Evolutionary conservation across 2,113 vertebrate species (phyloP), one percentile per base, ranked within the genome.

Genomic region (Philantomba maxwellii): DNA sequence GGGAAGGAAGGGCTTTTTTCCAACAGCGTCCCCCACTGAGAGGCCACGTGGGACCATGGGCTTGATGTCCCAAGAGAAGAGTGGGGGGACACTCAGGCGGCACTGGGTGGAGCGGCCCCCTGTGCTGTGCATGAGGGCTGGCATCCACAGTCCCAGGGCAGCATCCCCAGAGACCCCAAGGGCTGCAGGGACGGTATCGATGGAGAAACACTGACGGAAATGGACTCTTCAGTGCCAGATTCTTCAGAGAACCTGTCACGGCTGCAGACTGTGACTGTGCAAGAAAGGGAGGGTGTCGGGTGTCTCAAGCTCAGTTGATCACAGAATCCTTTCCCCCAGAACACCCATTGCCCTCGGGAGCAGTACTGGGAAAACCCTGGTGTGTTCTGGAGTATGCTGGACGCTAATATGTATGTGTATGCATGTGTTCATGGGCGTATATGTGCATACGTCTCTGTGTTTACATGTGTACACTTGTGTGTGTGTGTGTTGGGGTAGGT

Each of bases 281-380:
- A 45, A 11, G 25, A 33, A 12, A 43, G 12, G 16, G 16, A 95
- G 19, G 1, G 6, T 23, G 2, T 6, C 3, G 1, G 7, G 25
- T 11, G 1, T 57, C 39, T 57, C 53, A 53, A 1, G 58, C 12
- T 13, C 3, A 7, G 1, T 9, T 28, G 1, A 26, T 33, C 66
- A 47, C 25, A 6, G 57, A 86, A 3, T 10, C 55, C 28, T 85
- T 51, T 4, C 28, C n/a, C 60, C 33, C 6, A 26, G 36, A 25
- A n/a, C 10, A 9, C 17, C 30, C 5, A 1, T 0, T 4, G 45
- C 25, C 25, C 0, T 8, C 11, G 0, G 0, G 7, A 62, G 66
- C 49, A 26, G 23, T 1, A 2, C 57, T 19, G 80, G 36, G 87
- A 55, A 30, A 73, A 33, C 9, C 1, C 3, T 0, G 7, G 1